Base-by-base conservation (phyloP, 2,888 invertebrate species). In the Abrostola tripartita region DNA sequence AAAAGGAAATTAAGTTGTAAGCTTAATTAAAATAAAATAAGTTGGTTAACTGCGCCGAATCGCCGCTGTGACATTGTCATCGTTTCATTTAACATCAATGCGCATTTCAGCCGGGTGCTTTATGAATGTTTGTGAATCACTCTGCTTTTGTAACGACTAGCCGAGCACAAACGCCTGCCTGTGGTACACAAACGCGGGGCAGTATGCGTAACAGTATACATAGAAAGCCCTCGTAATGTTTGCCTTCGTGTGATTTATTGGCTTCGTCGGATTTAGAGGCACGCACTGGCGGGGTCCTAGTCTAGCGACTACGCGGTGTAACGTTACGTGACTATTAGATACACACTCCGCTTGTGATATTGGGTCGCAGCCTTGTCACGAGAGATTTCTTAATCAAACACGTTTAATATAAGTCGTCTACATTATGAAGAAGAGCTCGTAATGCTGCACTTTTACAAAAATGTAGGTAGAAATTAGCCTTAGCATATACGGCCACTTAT, bases 231-330 rank as follows among this genome's bases (percentile, higher is more conserved):
- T 91, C 88, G 87, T 85, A 85, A 84, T 93, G 94, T 94, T 94
- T 95, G 91, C 91, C 86, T 94, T 92, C 95, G 95, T 95, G 95
- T 94, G 94, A 94, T 95, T 94, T 95, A 95, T 95, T 92, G 93
- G 93, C 92, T 93, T 92, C 93, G 90, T 83, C 84, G 94, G 95
- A 94, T 95, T 94, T 95, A 90, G 88, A 89, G 88, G 85, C 92
- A 92, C 92, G 92, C 91, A 90, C 85, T 84, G 82, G 66, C 76
- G 73, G 81, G 81, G 81, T 75, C 80, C 81, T 82, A 77, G 81
- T 77, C 76, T 72, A 56, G 68, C 56, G 64, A 72, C 55, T 78
- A 74, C 74, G 81, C 81, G 90, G 92, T 93, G 90, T 93, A 87
- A 84, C 83, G 88, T 93, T 93, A 92, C 93, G 83, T 76, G 78